These are phyloP conservation scores for Sebastes kiyomatsui DNA, from an alignment of 2,797 vertebrate genomes.

Conservation along the genomic window DNA sequence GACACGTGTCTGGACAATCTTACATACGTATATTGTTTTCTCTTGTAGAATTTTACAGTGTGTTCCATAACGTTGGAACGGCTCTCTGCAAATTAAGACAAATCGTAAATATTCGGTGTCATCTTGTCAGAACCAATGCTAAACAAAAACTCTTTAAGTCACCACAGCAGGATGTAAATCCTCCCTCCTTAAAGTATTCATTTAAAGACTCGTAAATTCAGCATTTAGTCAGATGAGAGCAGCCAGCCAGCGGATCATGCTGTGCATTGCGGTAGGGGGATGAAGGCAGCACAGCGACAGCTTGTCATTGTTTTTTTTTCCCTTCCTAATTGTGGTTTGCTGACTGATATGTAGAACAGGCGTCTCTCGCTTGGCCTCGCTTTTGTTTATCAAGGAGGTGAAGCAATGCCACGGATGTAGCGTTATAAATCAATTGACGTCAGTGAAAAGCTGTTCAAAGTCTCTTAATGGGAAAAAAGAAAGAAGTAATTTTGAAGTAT, in stretches of 20 bases:
- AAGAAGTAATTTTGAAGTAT: not conserved
- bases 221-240: constrained; percentile 69
- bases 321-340: constrained; percentile 60
- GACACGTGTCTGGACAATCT: not conserved
- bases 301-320: constrained; percentile 40
- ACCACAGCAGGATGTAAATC: constrained; percentile 65
- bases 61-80: constrained; percentile 19
- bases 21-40: not conserved
- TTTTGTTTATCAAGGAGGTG: constrained; percentile 26
- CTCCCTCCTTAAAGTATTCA: constrained; percentile 60
- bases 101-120: constrained; percentile 69
- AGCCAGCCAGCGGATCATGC: constrained; percentile 57
- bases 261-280: constrained; percentile 45
- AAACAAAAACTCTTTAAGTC: constrained; percentile 66
- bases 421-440: constrained; percentile 14
- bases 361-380: constrained; percentile 4
- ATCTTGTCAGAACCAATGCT: constrained; percentile 50
- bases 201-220: constrained; percentile 69
- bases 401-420: not conserved
- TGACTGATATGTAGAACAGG: constrained; percentile 42
- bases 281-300: constrained; percentile 44
- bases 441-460: constrained; percentile 12
- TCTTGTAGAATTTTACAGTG: not conserved
- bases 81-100: constrained; percentile 32
- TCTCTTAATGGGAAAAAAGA: not conserved